Evolutionary conservation across 2,797 vertebrate species (phyloP).

Genomic region (Miichthys miiuy): DNA sequence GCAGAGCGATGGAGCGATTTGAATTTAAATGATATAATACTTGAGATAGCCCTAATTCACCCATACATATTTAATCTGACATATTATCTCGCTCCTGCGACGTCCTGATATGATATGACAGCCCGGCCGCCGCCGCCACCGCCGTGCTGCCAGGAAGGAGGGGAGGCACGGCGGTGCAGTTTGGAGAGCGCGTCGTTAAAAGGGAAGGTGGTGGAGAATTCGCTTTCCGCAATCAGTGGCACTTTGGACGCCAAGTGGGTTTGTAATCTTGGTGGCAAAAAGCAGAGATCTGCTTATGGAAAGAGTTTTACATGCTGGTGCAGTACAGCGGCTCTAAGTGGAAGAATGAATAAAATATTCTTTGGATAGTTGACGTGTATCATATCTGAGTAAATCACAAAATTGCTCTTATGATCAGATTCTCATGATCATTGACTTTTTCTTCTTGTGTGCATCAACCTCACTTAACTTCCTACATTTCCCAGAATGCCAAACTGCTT

Average conservation of each 20-base stretch:
- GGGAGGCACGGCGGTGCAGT: conserved; percentile 43
- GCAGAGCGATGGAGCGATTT: conserved; percentile 84
- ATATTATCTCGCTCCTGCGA: conserved; percentile 84
- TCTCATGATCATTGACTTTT: not conserved
- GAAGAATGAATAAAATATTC: not conserved
- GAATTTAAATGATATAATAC: conserved; percentile 89
- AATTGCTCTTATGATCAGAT: not conserved
- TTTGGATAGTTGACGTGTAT: no score
- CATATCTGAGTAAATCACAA: no score
- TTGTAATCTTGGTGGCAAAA: conserved; percentile 15
- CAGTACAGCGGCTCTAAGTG: not conserved
- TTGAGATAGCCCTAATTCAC: conserved; percentile 86
- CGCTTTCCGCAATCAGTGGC: conserved; percentile 63
- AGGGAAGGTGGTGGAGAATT: conserved; percentile 69
- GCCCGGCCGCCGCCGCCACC: conserved; percentile 68
- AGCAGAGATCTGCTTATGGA: conserved; percentile 15
- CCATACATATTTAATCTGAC: conserved; percentile 91
- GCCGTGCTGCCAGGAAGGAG: conserved; percentile 63
- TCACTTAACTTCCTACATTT: conserved; percentile 9
- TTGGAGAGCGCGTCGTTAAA: conserved; percentile 35
- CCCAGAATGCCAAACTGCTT: conserved; percentile 15
- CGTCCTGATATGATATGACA: conserved; percentile 80
- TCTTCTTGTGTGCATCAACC: not conserved
- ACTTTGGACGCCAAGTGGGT: conserved; percentile 59
- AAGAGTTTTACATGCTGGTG: conserved; percentile 6